Percentiles rank a stretch among this genome's conserved stretches.
These are phyloP conservation scores for Synanceia verrucosa DNA, from an alignment of 2,797 vertebrate species.

Conservation along the genomic window DNA sequence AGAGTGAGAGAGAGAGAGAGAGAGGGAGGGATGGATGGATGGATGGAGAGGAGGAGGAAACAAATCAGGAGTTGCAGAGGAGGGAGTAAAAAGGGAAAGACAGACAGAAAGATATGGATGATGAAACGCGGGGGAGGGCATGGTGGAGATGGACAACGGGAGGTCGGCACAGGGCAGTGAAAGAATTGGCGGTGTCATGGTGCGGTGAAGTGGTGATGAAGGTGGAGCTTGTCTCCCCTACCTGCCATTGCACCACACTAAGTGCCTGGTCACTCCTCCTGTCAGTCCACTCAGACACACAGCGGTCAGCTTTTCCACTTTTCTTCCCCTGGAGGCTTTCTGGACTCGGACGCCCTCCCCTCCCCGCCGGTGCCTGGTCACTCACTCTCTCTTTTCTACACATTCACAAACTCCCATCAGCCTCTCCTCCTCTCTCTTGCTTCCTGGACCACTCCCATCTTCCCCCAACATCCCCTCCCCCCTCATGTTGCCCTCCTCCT, in stretches of 20 bases:
- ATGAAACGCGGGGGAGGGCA: neutral
- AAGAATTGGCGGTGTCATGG: constrained; percentile 53
- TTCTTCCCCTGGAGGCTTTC: constrained; percentile 39
- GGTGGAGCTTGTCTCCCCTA: constrained; percentile 72
- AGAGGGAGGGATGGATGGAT: too few species aligned
- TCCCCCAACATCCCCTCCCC: constrained; percentile 7
- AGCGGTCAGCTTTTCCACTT: constrained; percentile 40
- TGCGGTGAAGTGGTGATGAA: constrained; percentile 40
- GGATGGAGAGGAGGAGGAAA: constrained; percentile 10
- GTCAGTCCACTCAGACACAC: constrained; percentile 50
- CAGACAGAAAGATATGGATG: constrained; percentile 12
- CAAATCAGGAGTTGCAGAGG: constrained; percentile 1
- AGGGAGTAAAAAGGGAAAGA: constrained; percentile 19
- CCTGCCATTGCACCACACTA: constrained; percentile 75
- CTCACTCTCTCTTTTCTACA: constrained; percentile 8
- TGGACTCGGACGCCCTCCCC: constrained; percentile 39
- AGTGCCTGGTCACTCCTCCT: constrained; percentile 55
- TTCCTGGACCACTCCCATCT: constrained; percentile 33
- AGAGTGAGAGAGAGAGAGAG: neutral
- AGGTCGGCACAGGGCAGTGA: constrained; percentile 24
- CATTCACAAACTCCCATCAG: constrained; percentile 3
- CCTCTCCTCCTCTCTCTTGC: constrained; percentile 12
- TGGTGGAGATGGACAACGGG: constrained; percentile 21
- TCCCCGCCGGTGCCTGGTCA: constrained; percentile 15
- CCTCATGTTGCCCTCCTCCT: neutral